These are phyloP conservation scores for Nomada ferruginata DNA, from an alignment of 2,888 invertebrate genomes.

Conservation along the genomic window DNA sequence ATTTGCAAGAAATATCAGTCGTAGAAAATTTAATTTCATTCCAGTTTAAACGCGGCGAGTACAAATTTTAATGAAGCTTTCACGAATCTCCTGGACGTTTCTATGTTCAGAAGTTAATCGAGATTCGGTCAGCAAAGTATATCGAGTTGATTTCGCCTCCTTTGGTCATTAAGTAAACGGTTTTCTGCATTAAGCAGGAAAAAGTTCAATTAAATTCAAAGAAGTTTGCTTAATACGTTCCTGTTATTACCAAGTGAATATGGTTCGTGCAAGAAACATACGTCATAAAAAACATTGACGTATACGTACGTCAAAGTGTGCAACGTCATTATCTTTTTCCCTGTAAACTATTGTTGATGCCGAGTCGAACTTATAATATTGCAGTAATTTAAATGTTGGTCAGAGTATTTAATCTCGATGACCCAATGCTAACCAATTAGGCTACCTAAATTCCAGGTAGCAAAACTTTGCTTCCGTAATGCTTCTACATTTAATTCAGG, in stretches of 20 bases:
- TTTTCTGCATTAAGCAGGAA: slow-evolving; percentile 1
- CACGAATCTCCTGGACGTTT: no score
- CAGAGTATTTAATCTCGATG: background rate
- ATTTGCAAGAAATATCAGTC: no score
- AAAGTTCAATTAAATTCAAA: slow-evolving; percentile 38
- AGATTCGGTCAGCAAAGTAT: slow-evolving; percentile 9
- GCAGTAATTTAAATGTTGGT: background rate
- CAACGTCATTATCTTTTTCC: background rate
- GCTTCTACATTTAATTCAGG: background rate
- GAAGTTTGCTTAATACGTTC: slow-evolving; percentile 14
- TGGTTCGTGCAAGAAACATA: slow-evolving; percentile 30
- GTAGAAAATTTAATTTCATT: no score
- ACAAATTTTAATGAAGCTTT: no score
- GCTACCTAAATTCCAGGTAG: background rate
- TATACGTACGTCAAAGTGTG: background rate
- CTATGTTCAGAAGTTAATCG: slow-evolving; percentile 39
- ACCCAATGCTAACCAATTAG: background rate
- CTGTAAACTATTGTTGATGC: background rate
- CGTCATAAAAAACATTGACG: no score
- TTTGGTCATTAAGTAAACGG: slow-evolving; percentile 36
- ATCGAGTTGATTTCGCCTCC: slow-evolving; percentile 8
- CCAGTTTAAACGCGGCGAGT: no score
- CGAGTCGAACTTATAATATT: background rate
- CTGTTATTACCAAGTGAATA: slow-evolving; percentile 6
- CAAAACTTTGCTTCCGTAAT: background rate